Percentiles rank a stretch among this genome's conserved stretches.
Evolutionary conservation across 2,888 invertebrate species (phyloP).

Genomic region (Hirtodrosophila duncani): DNA sequence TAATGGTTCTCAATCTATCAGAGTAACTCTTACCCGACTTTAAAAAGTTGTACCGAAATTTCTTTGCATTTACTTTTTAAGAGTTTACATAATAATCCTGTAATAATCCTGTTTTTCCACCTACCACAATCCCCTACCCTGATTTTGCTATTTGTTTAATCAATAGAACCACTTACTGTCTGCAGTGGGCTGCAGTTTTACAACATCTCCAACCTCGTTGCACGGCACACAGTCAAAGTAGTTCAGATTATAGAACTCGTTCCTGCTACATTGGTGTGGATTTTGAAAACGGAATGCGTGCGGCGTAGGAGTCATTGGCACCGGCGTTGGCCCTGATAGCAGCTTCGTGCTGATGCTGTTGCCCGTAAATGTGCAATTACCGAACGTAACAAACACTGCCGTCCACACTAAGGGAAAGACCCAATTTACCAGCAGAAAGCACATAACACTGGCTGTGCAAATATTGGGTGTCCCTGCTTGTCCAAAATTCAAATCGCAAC

Average conservation of each 20-base stretch:
- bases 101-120: too few relatives aligned
- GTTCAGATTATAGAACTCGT: slow-evolving; percentile 79
- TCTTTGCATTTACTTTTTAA: too few relatives aligned
- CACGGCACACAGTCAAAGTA: slow-evolving; percentile 79
- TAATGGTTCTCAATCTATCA: too few relatives aligned
- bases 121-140: background rate
- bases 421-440: slow-evolving; percentile 36
- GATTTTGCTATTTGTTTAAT: slow-evolving; percentile 52
- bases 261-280: slow-evolving; percentile 74
- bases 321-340: slow-evolving; percentile 15
- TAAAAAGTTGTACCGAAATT: too few relatives aligned
- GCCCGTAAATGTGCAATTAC: slow-evolving; percentile 26
- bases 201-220: slow-evolving; percentile 49
- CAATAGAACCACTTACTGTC: slow-evolving; percentile 70
- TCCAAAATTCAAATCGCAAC: slow-evolving; percentile 44
- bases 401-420: slow-evolving; percentile 37
- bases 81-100: too few relatives aligned
- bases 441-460: slow-evolving; percentile 23
- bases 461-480: slow-evolving; percentile 1
- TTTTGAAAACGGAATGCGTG: slow-evolving; percentile 57
- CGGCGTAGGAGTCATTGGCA: slow-evolving; percentile 37
- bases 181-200: slow-evolving; percentile 53
- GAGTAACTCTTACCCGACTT: too few relatives aligned
- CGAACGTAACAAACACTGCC: slow-evolving; percentile 20
- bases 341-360: too few relatives aligned